Evolutionary conservation across 2,797 vertebrate species (phyloP).

Genomic region (Manis crassicaudata): DNA sequence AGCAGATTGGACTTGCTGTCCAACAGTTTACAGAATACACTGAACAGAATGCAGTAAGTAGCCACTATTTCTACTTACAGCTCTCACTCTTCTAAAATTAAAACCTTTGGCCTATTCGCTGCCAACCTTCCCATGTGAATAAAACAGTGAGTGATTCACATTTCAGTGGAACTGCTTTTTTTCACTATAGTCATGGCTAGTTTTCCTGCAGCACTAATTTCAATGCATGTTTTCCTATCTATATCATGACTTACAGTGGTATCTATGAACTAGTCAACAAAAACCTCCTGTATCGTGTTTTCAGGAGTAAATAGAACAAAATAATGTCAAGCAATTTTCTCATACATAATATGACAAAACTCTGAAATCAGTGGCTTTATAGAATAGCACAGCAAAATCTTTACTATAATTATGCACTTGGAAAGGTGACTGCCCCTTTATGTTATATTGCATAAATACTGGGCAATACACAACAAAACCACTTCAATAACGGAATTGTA

Average conservation of each 20-base stretch:
- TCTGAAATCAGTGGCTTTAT: not conserved
- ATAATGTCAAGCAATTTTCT: conserved; percentile 11
- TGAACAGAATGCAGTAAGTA: not conserved
- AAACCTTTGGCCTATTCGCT: not conserved
- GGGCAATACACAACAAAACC: not conserved
- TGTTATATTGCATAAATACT: not conserved
- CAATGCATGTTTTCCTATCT: not conserved
- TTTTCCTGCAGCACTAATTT: not conserved
- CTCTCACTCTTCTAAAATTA: not conserved
- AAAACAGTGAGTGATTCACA: not conserved
- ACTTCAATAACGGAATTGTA: not conserved
- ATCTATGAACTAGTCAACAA: not conserved
- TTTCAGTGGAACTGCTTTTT: not conserved
- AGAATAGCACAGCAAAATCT: not conserved
- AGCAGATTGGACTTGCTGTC: not conserved
- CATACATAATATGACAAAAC: not conserved
- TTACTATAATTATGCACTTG: not conserved
- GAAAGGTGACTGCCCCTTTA: not conserved
- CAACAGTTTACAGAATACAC: not conserved
- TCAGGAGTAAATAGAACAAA: not conserved
- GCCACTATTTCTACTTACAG: not conserved
- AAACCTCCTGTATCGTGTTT: not conserved
- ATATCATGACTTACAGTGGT: not conserved
- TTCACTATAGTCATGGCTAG: not conserved
- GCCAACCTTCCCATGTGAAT: not conserved